Conservation (phyloP, 1,140 invertebrate species). For the Apocrypta bakeri region DNA sequence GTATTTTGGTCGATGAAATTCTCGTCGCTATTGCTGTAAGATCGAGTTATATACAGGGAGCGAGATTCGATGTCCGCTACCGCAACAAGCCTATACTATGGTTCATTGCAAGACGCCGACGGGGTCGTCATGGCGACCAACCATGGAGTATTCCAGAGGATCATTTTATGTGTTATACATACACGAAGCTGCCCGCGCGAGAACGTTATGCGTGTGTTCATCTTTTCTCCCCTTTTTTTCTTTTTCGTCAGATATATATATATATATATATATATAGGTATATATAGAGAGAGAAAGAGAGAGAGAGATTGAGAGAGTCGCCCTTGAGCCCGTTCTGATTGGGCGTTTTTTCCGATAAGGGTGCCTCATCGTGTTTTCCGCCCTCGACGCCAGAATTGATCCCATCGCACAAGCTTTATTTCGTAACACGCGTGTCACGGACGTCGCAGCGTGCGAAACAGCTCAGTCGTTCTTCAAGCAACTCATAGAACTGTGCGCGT, state of each 20-base stretch:
- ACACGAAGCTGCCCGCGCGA: background rate
- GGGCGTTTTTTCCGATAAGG: conserved; percentile 72
- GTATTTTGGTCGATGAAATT: conserved; percentile 45
- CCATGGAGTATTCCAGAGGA: conserved; percentile 67
- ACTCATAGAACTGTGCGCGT: background rate
- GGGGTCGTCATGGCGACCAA: conserved; percentile 71
- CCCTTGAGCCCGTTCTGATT: conserved; percentile 66
- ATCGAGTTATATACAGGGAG: conserved; percentile 47
- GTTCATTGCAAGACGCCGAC: conserved; percentile 53
- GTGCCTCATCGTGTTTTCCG: conserved; percentile 60
- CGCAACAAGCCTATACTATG: background rate
- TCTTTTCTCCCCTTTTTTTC: background rate
- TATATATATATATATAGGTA: too few relatives aligned
- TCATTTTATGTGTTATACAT: conserved; percentile 10
- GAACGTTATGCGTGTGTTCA: background rate
- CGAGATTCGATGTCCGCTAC: conserved; percentile 6
- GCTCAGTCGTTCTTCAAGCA: conserved; percentile 31
- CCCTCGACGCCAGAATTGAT: conserved; percentile 33
- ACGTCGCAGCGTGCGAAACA: background rate
- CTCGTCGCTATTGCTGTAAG: conserved; percentile 53
- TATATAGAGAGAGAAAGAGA: conserved; percentile 24
- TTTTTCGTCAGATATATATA: conserved; percentile 51
- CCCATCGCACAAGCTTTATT: conserved; percentile 8
- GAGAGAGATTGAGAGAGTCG: conserved; percentile 51
- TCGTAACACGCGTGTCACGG: conserved; percentile 35